Base-by-base conservation (phyloP, 2,797 vertebrate genomes). In the Schizothorax lantsangensis region DNA sequence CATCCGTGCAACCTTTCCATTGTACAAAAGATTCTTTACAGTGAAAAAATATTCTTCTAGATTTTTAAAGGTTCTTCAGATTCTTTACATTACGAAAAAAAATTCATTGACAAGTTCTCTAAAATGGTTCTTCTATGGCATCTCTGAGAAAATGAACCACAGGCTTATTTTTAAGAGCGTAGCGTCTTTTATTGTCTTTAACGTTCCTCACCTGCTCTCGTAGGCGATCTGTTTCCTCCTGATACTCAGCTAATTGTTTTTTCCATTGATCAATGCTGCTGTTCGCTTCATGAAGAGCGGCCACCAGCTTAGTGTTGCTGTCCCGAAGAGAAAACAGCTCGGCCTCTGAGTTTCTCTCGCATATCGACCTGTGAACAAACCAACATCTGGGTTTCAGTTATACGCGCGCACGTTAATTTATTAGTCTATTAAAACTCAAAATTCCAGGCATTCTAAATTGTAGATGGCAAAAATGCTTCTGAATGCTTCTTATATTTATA, bases 261-360 rank as follows among this genome's bases (percentile, higher is more conserved):
- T 98, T 98, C 98, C 98, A 99, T 89, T 97, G 95, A 36, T 97
- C 96, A 78, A 97, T 97, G 0, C 95, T 97, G 88, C 95, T 93
- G 33, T 98, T 97, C 90, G 98, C 98, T 84, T 99, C 97, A 2
- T 96, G 96, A 81, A 99, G 94, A 0, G 98, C 98, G 0, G 95
- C 95, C 40, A 97, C 97, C 52, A 99, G 94, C 91, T 97, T 97
- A 86, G 93, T 94, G 87, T 99, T 99, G 91, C 96, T 98, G 95
- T 99, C 97, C 94, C 98, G 97, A 64, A 99, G 96, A 19, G 97
- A 96, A 91, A 98, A 97, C 89, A 99, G 97, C 84, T 99, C 98
- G 0, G 97, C 96, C 88, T 99, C 98, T 93, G 97, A 95, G 91
- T 97, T 97, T 38, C 97, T 95, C 93, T 99, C 98, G 4, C 97